phyloP scores from a whole-genome alignment of 2,797 vertebrate genomes.

The Gallinago nigripennis region DNA sequence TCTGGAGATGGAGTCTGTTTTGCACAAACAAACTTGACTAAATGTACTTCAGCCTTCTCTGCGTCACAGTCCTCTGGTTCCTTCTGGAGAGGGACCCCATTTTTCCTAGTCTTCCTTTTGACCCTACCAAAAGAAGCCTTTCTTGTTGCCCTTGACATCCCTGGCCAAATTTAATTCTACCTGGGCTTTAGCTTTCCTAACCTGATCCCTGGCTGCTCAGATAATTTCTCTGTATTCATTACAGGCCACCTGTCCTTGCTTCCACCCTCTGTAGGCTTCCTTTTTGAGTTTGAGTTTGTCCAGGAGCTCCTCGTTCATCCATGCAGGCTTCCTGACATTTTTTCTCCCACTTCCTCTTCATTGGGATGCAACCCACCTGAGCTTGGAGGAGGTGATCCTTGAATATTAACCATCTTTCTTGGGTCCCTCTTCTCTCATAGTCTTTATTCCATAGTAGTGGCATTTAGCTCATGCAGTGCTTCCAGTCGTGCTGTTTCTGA shows the following conservation, averaged over 20 bases:
- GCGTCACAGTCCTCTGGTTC: background rate
- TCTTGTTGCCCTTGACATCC: background rate
- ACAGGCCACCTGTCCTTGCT: background rate
- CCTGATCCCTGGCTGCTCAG: background rate
- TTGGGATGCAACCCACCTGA: background rate
- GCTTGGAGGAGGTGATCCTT: background rate
- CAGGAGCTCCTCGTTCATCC: background rate
- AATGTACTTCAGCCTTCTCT: background rate
- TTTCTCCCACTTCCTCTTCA: background rate
- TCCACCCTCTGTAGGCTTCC: background rate
- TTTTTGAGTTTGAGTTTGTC: background rate
- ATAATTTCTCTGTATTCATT: background rate
- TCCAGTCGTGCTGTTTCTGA: background rate
- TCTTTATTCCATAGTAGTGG: background rate
- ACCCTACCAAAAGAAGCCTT: background rate
- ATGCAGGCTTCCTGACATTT: background rate
- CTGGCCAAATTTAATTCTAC: background rate
- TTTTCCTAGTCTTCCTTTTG: background rate
- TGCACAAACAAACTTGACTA: background rate
- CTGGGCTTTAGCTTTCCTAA: background rate
- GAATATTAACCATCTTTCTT: background rate
- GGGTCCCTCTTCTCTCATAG: background rate
- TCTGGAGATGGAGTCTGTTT: background rate
- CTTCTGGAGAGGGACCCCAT: background rate
- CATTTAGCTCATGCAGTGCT: background rate